Conservation (phyloP, 2,113 vertebrate species). For the Glaucomys volans region DNA sequence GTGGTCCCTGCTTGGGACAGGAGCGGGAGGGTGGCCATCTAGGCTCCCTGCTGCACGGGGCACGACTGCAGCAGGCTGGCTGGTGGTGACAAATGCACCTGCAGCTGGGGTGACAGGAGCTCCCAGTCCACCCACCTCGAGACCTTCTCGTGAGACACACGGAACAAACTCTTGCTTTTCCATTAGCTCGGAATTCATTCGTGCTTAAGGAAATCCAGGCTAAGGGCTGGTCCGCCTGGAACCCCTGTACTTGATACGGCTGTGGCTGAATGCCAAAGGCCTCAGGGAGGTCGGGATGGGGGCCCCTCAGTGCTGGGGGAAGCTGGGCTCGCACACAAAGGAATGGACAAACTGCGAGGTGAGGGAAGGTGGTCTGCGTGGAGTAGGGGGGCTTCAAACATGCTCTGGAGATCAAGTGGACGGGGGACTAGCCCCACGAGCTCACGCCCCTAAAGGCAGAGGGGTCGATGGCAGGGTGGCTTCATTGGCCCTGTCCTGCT, state of each 20-base stretch:
- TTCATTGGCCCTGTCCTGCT: fast-evolving
- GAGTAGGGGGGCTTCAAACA: not conserved
- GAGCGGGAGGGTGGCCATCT: not conserved
- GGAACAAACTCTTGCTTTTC: not conserved
- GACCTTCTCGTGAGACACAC: fast-evolving
- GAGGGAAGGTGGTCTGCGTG: fast-evolving
- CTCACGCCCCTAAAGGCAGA: fast-evolving
- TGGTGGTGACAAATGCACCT: too few relatives aligned
- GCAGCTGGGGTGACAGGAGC: not conserved
- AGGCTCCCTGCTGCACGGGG: fast-evolving
- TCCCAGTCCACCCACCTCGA: not conserved
- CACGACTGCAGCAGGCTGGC: fast-evolving
- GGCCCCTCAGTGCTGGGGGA: fast-evolving
- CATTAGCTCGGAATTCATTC: not conserved
- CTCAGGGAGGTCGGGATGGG: too few relatives aligned
- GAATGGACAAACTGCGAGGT: fast-evolving
- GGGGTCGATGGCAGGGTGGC: not conserved
- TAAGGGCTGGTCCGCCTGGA: not conserved
- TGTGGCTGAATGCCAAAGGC: fast-evolving
- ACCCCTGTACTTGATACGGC: fast-evolving
- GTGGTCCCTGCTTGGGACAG: not conserved
- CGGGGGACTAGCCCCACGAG: fast-evolving
- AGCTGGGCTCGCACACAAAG: fast-evolving
- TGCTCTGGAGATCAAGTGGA: fast-evolving
- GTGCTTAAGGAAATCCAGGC: not conserved